These are phyloP conservation scores for Austrofundulus limnaeus DNA, from an alignment of 2,113 vertebrate genomes.

Conservation along the genomic window DNA sequence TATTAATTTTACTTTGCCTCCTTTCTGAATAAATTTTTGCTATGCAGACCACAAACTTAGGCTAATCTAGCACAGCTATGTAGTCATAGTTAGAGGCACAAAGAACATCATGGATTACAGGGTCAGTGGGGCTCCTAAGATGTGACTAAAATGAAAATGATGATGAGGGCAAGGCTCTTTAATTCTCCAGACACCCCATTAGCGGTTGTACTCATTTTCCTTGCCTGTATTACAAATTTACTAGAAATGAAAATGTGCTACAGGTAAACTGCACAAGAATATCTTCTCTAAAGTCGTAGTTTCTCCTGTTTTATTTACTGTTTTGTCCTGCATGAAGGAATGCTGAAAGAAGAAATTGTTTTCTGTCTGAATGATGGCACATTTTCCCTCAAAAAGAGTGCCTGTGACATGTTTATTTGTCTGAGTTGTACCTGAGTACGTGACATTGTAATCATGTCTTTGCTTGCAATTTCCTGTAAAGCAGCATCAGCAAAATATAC, in stretches of 20 bases:
- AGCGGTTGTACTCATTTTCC: constrained; percentile 25
- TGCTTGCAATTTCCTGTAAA: constrained; percentile 11
- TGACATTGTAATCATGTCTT: constrained; percentile 6
- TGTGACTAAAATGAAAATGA: constrained; percentile 29
- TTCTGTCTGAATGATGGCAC: too few relatives aligned
- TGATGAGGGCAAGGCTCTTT: constrained; percentile 20
- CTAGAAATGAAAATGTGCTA: constrained; percentile 15
- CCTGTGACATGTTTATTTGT: neutral
- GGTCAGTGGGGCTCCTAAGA: constrained; percentile 31
- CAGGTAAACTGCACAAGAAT: constrained; percentile 12
- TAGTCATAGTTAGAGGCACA: constrained; percentile 17
- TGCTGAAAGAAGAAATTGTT: too few relatives aligned
- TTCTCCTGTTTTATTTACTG: neutral
- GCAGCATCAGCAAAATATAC: constrained; percentile 29
- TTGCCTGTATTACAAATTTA: constrained; percentile 35
- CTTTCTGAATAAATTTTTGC: neutral
- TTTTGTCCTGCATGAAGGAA: neutral
- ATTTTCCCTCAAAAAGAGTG: neutral
- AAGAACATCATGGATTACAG: constrained; percentile 42
- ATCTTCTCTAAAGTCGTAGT: neutral
- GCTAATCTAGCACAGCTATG: constrained; percentile 15
- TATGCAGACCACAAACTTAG: constrained; percentile 15
- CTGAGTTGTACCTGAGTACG: neutral
- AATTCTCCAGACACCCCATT: constrained; percentile 48
- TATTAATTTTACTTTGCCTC: neutral